A percentile compares a stretch with the other conserved stretches of the same genome.
Conservation (phyloP, 1,140 invertebrate species). For the Megalonaias nervosa region DNA sequence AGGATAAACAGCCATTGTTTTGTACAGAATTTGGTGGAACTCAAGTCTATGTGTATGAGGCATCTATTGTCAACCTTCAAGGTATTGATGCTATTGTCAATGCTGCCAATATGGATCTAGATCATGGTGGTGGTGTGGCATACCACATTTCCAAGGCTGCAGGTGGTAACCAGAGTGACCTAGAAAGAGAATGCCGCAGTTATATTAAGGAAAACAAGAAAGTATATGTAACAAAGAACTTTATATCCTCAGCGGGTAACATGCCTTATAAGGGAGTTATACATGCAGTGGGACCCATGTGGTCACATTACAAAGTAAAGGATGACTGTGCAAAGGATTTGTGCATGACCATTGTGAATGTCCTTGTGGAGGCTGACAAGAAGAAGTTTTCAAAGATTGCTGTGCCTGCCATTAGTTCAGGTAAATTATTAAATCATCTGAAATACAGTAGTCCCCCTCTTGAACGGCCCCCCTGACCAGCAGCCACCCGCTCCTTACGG, state of each 20-base stretch:
- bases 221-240: conserved; percentile 18
- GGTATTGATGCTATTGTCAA: conserved; percentile 45
- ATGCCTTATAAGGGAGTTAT: conserved; percentile 35
- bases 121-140: conserved; percentile 45
- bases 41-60: too few relatives aligned
- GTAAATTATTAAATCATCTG: conserved; percentile 14
- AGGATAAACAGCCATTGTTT: too few relatives aligned
- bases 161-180: conserved; percentile 1
- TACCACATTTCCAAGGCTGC: conserved; percentile 44
- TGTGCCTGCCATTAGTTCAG: conserved; percentile 39
- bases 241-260: conserved; percentile 33
- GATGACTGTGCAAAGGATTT: conserved; percentile 18
- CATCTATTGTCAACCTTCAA: conserved; percentile 10
- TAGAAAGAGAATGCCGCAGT: conserved; percentile 35
- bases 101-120: conserved; percentile 41
- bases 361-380: conserved; percentile 9
- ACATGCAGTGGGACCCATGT: conserved; percentile 43
- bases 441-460: too few relatives aligned
- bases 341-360: conserved; percentile 29
- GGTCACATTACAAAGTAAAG: conserved; percentile 22
- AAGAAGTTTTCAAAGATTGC: conserved; percentile 12
- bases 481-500: too few relatives aligned
- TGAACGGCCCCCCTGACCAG: too few relatives aligned
- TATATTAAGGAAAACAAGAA: conserved; percentile 10
- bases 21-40: too few relatives aligned